Conservation (phyloP, 2,113 vertebrate genomes). For the Hymenochirus boettgeri region DNA sequence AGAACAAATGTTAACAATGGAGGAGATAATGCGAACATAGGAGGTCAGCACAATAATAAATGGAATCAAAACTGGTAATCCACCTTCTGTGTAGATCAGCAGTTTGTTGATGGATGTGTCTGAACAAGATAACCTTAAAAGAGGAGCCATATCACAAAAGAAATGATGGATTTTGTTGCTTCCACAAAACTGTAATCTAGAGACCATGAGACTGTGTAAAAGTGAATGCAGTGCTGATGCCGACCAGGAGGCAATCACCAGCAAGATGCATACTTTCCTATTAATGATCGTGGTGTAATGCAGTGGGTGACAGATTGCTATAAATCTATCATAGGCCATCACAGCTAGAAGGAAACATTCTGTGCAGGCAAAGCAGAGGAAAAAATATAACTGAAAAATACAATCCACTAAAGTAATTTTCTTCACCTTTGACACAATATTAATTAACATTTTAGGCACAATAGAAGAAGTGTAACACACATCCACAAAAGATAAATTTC, state of each 20-base stretch:
- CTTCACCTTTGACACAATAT: constrained; percentile 1
- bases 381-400: constrained; percentile 17
- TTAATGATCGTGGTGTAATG: neutral
- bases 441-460: constrained; percentile 27
- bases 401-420: neutral
- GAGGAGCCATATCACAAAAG: constrained; percentile 29
- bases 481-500: constrained; percentile 26
- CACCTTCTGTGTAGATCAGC: constrained; percentile 29
- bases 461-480: constrained; percentile 16
- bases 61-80: constrained; percentile 10
- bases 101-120: constrained; percentile 21
- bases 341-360: constrained; percentile 8
- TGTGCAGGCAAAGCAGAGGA: constrained; percentile 11
- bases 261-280: neutral
- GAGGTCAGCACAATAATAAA: constrained; percentile 10
- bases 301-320: neutral
- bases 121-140: constrained; percentile 13
- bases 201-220: constrained; percentile 15
- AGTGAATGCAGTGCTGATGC: constrained; percentile 15
- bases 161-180: constrained; percentile 23
- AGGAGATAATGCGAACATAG: constrained; percentile 13
- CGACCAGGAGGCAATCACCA: constrained; percentile 10
- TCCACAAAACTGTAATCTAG: constrained; percentile 16
- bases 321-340: constrained; percentile 1
- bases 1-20: constrained; percentile 21